Base-by-base conservation (phyloP, 2,888 invertebrate species). In the Campoletis raptor region DNA sequence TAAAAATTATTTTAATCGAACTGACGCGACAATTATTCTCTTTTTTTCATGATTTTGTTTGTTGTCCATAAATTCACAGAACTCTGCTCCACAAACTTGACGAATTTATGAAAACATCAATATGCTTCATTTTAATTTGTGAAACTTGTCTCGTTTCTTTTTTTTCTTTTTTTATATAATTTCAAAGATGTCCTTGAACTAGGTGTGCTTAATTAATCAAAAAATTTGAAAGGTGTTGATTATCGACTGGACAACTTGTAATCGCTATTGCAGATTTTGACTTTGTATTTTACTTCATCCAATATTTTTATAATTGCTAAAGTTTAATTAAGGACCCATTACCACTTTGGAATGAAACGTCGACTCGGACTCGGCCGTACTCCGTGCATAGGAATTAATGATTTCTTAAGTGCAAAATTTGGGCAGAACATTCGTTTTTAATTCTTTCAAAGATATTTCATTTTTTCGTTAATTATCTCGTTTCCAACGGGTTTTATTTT, bases 341-440 rank as follows among this genome's bases (percentile, higher is more conserved):
- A 83, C 42, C 64, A 48, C 40, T 80, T 76, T 80, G 80, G 83
- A 86, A 83, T 83, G 80, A 83, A 86, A 77, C 57, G 57, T 83
- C 83, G 80, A 83, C 82, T 83, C 80, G 83, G 72, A 83, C 66
- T 66, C 78, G 78, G 45, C n/a, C 66, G 42, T 72, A 64, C 45
- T 66, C 54, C 42, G 36, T 15, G 40, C 42, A 30, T 66, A 1
- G 57, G 12, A 54, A 73, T 40, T 67, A 24, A 8, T 30, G 36
- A 36, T n/a, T 30, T 40, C 8, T 30, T 72, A 6, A 8, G 5
- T 48, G 24, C 30, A 52, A 12, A 30, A 30, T 61, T 30, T 12
- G 12, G 1, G 30, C 15, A 1, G 30, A 61, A 30, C 30, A 1
- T 57, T 24, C 12, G 0, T 21, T 10, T 61, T 15, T 5, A 24